A percentile compares a stretch with the other conserved stretches of the same genome.
Evolutionary conservation across 1,140 invertebrate species (phyloP).

Genomic region (Papilio polyxenes): DNA sequence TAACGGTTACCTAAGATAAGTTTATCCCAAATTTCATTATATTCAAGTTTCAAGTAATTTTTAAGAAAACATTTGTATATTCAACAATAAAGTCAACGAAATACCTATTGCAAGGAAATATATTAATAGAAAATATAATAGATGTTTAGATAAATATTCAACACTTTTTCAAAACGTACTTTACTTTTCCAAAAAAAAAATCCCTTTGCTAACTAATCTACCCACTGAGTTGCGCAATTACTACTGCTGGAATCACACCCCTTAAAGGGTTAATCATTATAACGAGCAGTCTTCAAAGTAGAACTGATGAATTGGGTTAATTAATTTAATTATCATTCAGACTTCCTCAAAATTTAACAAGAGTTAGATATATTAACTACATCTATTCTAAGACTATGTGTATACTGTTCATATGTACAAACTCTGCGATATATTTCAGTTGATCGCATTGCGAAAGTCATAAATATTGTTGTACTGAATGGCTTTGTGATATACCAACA

Average conservation of each 20-base stretch:
- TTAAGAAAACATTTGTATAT: not conserved
- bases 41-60: not conserved
- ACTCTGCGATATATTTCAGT: not conserved
- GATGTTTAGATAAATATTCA: too few species aligned
- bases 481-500: not conserved
- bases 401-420: not conserved
- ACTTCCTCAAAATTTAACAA: not conserved
- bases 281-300: not conserved
- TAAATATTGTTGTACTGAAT: not conserved
- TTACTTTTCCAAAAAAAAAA: not conserved
- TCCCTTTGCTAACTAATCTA: not conserved
- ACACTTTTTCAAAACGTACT: too few species aligned
- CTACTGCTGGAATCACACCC: constrained; percentile 5
- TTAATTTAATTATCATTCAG: not conserved
- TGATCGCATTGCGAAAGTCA: constrained; percentile 1
- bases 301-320: constrained; percentile 15
- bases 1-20: not conserved
- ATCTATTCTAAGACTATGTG: not conserved
- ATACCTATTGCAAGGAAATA: too few species aligned
- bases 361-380: not conserved
- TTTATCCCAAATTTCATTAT: not conserved
- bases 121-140: too few species aligned
- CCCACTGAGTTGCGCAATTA: not conserved
- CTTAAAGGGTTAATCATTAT: constrained; percentile 7
- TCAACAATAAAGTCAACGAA: too few species aligned